A percentile compares a stretch with the other conserved stretches of the same genome.
Evolutionary conservation across 2,888 invertebrate species (phyloP).

Genomic region (Dendrolimus houi): DNA sequence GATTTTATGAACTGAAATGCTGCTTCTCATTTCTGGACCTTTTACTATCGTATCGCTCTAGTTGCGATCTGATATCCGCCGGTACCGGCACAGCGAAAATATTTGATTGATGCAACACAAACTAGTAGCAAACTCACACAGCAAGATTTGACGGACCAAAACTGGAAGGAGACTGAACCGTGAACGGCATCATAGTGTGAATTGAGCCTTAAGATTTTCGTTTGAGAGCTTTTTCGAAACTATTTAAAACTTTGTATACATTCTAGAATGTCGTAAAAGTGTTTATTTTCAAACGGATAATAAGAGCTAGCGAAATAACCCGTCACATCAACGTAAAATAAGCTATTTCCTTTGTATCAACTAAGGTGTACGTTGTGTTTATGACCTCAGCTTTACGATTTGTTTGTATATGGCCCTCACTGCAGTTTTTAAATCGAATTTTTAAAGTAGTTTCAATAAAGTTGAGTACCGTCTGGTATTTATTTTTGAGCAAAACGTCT

Average conservation of each 20-base stretch:
- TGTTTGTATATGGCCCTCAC: conserved; percentile 49
- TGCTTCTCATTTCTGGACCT: too few species aligned
- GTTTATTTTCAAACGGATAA: conserved; percentile 56
- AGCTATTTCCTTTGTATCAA: conserved; percentile 71
- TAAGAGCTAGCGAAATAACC: conserved; percentile 48
- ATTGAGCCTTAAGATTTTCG: background rate
- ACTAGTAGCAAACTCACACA: too few species aligned
- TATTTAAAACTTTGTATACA: background rate
- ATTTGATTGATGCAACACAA: too few species aligned
- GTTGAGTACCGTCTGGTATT: conserved; percentile 23
- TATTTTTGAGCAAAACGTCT: conserved; percentile 2
- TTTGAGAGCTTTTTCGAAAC: background rate
- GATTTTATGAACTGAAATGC: too few species aligned
- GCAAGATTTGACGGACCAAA: too few species aligned
- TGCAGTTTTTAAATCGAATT: conserved; percentile 53
- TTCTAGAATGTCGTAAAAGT: conserved; percentile 37
- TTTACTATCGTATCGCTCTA: too few species aligned
- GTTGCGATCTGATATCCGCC: too few species aligned
- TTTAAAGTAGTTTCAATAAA: conserved; percentile 44
- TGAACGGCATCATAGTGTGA: background rate
- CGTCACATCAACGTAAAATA: conserved; percentile 65
- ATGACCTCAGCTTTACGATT: conserved; percentile 63
- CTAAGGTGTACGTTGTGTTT: conserved; percentile 61
- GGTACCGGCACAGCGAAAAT: too few species aligned
- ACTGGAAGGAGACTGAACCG: too few species aligned